Evolutionary conservation across 2,113 vertebrate species (phyloP).

Genomic region (Haplochromis burtoni): DNA sequence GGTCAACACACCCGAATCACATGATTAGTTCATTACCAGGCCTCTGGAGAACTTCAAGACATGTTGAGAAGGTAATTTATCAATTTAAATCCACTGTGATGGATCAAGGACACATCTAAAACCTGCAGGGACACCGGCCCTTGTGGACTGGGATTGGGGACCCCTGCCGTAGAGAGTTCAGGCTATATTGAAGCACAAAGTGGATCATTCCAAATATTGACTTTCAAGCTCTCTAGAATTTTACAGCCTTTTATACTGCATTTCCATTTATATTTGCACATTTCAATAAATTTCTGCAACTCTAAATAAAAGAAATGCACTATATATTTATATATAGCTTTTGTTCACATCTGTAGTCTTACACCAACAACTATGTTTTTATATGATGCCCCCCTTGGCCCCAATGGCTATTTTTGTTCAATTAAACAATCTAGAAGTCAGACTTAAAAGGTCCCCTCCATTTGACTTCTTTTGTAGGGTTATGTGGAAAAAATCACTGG

Average conservation of each 20-base stretch:
- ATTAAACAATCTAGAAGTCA: not conserved
- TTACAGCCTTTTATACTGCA: not conserved
- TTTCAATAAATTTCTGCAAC: not conserved
- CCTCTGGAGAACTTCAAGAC: not conserved
- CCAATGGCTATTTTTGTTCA: not conserved
- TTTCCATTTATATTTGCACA: not conserved
- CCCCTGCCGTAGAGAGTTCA: not conserved
- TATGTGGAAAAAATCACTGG: constrained; percentile 48
- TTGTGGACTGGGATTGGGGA: not conserved
- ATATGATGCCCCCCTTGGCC: not conserved
- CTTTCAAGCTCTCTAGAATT: not conserved
- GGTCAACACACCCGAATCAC: not conserved
- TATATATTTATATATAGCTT: not conserved
- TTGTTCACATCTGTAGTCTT: not conserved
- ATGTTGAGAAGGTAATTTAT: not conserved
- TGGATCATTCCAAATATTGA: not conserved
- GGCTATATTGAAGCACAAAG: not conserved
- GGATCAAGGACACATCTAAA: not conserved
- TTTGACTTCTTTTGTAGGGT: constrained; percentile 55
- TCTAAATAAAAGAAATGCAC: not conserved
- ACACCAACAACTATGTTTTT: not conserved
- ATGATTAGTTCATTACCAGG: not conserved
- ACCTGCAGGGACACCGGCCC: accelerated
- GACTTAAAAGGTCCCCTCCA: constrained; percentile 22
- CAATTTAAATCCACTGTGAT: not conserved